Conservation (phyloP, 2,888 invertebrate species). For the Ametastegia equiseti region DNA sequence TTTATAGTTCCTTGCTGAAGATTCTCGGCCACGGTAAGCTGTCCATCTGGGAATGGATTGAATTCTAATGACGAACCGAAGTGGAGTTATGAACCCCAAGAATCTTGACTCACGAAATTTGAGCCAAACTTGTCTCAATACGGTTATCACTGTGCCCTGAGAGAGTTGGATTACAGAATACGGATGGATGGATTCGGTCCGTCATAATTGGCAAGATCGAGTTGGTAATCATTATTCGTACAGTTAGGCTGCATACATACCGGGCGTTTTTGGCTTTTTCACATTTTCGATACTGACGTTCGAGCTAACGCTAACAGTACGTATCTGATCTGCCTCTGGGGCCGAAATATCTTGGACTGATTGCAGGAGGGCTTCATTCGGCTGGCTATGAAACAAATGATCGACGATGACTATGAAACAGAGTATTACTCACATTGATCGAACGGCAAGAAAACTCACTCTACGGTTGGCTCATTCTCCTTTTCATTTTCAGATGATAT, state of each 20-base stretch:
- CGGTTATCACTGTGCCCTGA: too few species aligned
- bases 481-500: slow-evolving; percentile 51
- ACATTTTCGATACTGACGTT: background rate
- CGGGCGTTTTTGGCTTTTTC: background rate
- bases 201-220: background rate
- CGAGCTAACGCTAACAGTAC: background rate
- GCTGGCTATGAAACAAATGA: background rate
- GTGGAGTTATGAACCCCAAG: background rate
- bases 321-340: background rate
- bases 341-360: background rate
- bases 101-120: too few species aligned
- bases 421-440: background rate
- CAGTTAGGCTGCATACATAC: background rate
- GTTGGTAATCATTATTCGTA: background rate
- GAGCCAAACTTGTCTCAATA: too few species aligned
- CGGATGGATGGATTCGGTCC: background rate
- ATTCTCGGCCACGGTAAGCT: background rate
- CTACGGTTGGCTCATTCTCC: background rate
- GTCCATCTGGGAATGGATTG: slow-evolving; percentile 11
- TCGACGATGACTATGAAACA: background rate
- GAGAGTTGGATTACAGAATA: background rate
- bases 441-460: background rate
- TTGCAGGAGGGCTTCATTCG: background rate
- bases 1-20: slow-evolving; percentile 68
- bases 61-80: background rate